Percentiles rank a stretch among this genome's conserved stretches.
Conservation (phyloP, 1,140 invertebrate species). For the Phocides pigmalion region DNA sequence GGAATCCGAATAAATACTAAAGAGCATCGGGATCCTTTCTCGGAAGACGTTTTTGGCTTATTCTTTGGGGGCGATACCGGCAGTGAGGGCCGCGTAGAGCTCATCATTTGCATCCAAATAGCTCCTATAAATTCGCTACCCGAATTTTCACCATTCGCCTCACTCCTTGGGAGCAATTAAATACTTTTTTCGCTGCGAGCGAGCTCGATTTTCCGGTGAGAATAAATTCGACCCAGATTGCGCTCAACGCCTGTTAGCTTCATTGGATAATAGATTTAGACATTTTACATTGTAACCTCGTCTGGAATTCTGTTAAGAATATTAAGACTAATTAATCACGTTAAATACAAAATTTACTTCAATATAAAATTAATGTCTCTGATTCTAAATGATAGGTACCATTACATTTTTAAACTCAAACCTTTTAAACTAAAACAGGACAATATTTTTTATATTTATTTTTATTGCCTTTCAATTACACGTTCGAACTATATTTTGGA, state of each 20-base stretch:
- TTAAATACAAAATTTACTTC: too few relatives aligned
- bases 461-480: too few relatives aligned
- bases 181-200: slow-evolving; percentile 67
- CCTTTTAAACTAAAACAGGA: too few relatives aligned
- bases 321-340: too few relatives aligned
- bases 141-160: slow-evolving; percentile 76
- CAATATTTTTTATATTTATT: too few relatives aligned
- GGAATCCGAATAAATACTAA: slow-evolving; percentile 57
- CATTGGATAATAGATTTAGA: slow-evolving; percentile 68
- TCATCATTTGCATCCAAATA: slow-evolving; percentile 82
- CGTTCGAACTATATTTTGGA: too few relatives aligned
- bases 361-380: too few relatives aligned
- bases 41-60: slow-evolving; percentile 76
- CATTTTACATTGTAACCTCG: slow-evolving; percentile 31
- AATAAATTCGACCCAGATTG: slow-evolving; percentile 71
- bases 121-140: slow-evolving; percentile 79
- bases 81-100: slow-evolving; percentile 59
- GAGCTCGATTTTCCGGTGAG: slow-evolving; percentile 58
- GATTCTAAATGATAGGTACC: too few relatives aligned
- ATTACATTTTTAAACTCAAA: too few relatives aligned
- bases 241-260: slow-evolving; percentile 57
- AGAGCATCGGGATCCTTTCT: slow-evolving; percentile 63
- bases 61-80: slow-evolving; percentile 72
- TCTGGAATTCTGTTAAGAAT: too few relatives aligned
- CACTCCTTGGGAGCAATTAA: slow-evolving; percentile 78